Evolutionary conservation across 2,888 invertebrate species (phyloP).

Genomic region (Idaea straminata): DNA sequence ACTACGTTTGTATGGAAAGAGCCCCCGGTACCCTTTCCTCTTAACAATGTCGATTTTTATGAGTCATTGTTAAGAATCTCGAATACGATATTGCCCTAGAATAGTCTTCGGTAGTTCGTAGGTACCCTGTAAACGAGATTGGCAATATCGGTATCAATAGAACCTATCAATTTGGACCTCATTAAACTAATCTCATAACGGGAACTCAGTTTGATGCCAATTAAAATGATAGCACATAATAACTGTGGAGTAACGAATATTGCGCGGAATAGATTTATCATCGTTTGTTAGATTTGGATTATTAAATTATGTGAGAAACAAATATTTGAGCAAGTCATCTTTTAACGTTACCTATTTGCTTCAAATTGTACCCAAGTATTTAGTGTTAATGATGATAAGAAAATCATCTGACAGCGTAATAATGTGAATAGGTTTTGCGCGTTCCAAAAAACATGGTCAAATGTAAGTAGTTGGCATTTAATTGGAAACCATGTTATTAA

Average conservation of each 20-base stretch:
- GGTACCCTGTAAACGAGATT: slow-evolving; percentile 16
- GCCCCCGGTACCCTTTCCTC: no score
- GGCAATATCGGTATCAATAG: slow-evolving; percentile 30
- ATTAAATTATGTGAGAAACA: slow-evolving; percentile 1
- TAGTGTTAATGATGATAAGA: background rate
- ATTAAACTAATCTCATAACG: slow-evolving; percentile 40
- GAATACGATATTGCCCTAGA: background rate
- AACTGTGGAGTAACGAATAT: background rate
- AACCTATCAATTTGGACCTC: slow-evolving; percentile 41
- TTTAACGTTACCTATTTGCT: background rate
- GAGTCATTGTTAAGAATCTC: background rate
- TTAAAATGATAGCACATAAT: slow-evolving; percentile 16
- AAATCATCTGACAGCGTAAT: slow-evolving; percentile 1
- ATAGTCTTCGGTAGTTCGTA: background rate
- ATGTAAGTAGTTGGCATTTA: background rate
- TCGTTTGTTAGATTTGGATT: background rate
- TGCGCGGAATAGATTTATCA: background rate
- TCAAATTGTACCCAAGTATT: background rate
- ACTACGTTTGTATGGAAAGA: no score
- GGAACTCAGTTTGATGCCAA: slow-evolving; percentile 31
- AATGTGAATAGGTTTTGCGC: background rate
- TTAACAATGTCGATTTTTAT: background rate
- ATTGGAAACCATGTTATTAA: background rate
- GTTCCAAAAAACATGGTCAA: background rate
- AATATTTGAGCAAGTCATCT: background rate